Percentiles rank a stretch among this genome's conserved stretches.
Evolutionary conservation across 2,888 invertebrate genomes (phyloP).

Genomic region (Lasioglossum figueresi): DNA sequence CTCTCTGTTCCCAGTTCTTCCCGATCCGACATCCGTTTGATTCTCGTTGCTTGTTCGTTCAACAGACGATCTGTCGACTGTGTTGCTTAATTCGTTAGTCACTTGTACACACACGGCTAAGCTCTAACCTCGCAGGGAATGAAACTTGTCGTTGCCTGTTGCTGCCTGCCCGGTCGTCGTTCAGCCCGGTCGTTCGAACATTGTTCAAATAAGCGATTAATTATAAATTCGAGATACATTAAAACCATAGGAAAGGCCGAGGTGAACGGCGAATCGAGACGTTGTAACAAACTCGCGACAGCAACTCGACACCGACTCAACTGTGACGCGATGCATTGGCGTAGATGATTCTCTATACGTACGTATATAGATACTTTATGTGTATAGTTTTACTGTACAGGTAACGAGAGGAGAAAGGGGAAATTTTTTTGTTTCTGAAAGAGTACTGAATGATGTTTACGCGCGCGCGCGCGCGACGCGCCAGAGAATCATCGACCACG

Average conservation of each 20-base stretch:
- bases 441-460: constrained; percentile 42
- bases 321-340: constrained; percentile 29
- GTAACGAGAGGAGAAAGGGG: constrained; percentile 36
- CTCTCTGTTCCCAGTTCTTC: background rate
- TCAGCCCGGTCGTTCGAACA: background rate
- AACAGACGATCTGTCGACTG: constrained; percentile 10
- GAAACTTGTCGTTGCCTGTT: constrained; percentile 23
- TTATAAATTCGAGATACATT: too few species aligned
- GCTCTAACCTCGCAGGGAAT: constrained; percentile 47
- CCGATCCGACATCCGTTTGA: constrained; percentile 18
- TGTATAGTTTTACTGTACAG: constrained; percentile 51
- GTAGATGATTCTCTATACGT: constrained; percentile 41
- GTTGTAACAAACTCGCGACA: background rate
- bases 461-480: background rate
- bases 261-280: background rate
- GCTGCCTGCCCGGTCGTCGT: background rate
- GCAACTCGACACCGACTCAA: constrained; percentile 29
- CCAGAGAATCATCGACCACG: background rate
- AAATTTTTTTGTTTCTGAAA: constrained; percentile 28
- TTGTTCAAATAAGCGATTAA: background rate
- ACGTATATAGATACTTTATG: constrained; percentile 48
- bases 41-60: constrained; percentile 13
- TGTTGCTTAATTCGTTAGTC: constrained; percentile 22
- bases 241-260: background rate
- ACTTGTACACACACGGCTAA: constrained; percentile 45